Conservation (phyloP, 2,888 invertebrate genomes). For the Pandemis cinnamomeana region DNA sequence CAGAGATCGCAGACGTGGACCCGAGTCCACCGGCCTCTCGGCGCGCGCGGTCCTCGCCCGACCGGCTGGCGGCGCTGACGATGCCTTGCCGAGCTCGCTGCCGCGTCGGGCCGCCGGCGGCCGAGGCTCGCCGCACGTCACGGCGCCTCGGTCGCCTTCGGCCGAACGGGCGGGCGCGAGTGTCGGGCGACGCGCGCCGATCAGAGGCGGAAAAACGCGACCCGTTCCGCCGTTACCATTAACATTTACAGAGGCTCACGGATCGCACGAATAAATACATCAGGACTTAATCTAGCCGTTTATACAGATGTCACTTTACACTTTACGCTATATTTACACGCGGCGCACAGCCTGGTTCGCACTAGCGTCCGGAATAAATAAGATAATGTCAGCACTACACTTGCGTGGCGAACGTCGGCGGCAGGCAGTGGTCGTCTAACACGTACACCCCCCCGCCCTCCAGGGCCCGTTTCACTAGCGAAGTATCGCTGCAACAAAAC, state of each 20-base stretch:
- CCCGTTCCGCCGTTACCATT: conserved; percentile 71
- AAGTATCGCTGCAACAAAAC: conserved; percentile 86
- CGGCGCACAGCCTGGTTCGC: conserved; percentile 83
- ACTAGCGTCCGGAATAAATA: conserved; percentile 81
- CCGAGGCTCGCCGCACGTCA: no score
- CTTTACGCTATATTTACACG: conserved; percentile 82
- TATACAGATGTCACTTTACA: conserved; percentile 83
- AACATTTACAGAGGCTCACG: conserved; percentile 77
- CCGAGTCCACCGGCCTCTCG: conserved; percentile 70
- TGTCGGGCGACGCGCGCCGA: conserved; percentile 66
- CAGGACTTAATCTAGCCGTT: conserved; percentile 81
- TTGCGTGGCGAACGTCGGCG: conserved; percentile 90
- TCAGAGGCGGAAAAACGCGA: conserved; percentile 68
- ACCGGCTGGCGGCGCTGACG: neutral
- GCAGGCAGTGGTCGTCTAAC: conserved; percentile 90
- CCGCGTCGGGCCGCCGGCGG: no score
- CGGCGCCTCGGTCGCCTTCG: neutral
- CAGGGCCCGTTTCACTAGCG: conserved; percentile 88
- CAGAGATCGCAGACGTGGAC: conserved; percentile 81
- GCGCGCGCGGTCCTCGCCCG: conserved; percentile 62
- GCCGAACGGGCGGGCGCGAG: neutral
- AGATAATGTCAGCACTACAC: conserved; percentile 86
- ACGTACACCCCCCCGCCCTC: conserved; percentile 88
- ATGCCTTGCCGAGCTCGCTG: neutral
- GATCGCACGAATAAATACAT: conserved; percentile 82